Evolutionary conservation across 1,140 invertebrate genomes (phyloP).

Genomic region (Atta cephalotes): DNA sequence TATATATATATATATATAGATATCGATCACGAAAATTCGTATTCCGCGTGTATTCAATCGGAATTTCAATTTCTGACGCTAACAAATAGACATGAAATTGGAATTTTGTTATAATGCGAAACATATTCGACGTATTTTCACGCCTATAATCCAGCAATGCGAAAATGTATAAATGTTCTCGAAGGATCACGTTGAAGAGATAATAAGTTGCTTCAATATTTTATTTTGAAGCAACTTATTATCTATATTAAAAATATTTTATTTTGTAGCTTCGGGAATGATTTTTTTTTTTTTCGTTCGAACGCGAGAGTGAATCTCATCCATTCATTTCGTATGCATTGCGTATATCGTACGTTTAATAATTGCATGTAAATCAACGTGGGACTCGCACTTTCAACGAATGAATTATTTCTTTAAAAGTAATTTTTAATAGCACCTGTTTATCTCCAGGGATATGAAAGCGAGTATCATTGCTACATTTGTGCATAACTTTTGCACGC

Average conservation of each 20-base stretch:
- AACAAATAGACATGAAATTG: constrained; percentile 15
- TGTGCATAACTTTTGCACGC: not conserved
- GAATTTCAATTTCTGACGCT: constrained; percentile 51
- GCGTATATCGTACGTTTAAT: constrained; percentile 22
- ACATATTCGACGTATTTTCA: not conserved
- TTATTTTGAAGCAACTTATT: not conserved
- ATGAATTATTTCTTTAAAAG: constrained; percentile 23
- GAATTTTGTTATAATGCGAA: constrained; percentile 31
- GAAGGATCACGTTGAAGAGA: not conserved
- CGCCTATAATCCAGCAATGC: not conserved
- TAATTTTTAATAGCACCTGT: constrained; percentile 9
- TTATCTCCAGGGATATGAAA: not conserved
- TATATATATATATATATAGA: constrained; percentile 12
- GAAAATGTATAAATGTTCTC: not conserved
- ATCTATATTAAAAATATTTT: not conserved
- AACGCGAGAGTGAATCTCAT: not conserved
- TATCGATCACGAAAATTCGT: constrained; percentile 43
- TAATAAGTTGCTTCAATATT: not conserved
- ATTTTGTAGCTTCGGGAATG: not conserved
- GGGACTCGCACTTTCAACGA: constrained; percentile 16
- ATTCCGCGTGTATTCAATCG: constrained; percentile 31
- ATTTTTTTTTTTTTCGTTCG: not conserved
- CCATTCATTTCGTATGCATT: constrained; percentile 6
- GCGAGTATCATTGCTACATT: not conserved
- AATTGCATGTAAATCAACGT: constrained; percentile 15